Percentiles rank a stretch among this genome's conserved stretches.
Conservation (phyloP, 1,140 invertebrate genomes). For the Drosophila orena region DNA sequence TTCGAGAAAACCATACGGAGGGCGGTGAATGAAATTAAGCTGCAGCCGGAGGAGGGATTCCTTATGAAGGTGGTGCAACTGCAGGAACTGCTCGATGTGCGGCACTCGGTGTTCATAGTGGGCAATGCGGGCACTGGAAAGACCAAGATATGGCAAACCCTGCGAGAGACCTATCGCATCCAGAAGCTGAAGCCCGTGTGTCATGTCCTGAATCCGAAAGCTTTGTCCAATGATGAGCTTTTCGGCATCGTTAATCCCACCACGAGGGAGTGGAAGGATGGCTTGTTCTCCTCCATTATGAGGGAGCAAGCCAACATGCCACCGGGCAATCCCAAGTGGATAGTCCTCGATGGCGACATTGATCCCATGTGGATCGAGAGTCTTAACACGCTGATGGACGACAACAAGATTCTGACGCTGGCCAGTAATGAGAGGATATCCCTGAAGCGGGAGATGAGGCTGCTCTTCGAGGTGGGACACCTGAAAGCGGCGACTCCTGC, state of each 20-base stretch:
- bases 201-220: constrained; percentile 97
- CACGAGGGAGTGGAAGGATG: constrained; percentile 98
- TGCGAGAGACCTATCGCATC: constrained; percentile 91
- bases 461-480: constrained; percentile 97
- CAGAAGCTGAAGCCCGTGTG: constrained; percentile 92
- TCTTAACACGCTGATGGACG: constrained; percentile 94
- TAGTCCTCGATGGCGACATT: constrained; percentile 98
- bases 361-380: constrained; percentile 99
- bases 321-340: constrained; percentile 94
- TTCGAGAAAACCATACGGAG: constrained; percentile 91
- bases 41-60: constrained; percentile 95
- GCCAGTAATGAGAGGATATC: constrained; percentile 98
- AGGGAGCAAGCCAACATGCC: constrained; percentile 95
- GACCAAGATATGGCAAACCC: constrained; percentile 94
- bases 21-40: constrained; percentile 90
- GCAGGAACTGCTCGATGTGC: constrained; percentile 93
- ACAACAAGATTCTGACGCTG: constrained; percentile 94
- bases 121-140: constrained; percentile 95
- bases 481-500: constrained; percentile 97
- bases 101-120: constrained; percentile 95
- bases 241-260: constrained; percentile 98
- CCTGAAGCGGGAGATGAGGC: constrained; percentile 94
- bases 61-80: constrained; percentile 93
- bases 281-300: constrained; percentile 96
- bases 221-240: constrained; percentile 97